phyloP scores from a whole-genome alignment of 1,140 invertebrate species.

The Pseudachorutes palmiensis region DNA sequence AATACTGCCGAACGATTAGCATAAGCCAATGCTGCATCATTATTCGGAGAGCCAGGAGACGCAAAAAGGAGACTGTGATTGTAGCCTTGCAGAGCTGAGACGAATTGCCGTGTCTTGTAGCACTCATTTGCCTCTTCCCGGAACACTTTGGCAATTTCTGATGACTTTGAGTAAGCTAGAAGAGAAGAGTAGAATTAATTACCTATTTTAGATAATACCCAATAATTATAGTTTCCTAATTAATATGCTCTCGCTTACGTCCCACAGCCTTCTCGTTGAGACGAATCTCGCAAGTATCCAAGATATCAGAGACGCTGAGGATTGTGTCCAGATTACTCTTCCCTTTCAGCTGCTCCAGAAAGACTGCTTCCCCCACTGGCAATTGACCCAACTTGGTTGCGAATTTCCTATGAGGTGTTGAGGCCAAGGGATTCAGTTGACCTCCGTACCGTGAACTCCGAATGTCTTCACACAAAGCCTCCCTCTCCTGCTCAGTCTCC shows the following conservation, averaged over 20 bases:
- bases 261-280: background rate
- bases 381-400: background rate
- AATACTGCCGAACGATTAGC: slow-evolving; percentile 14
- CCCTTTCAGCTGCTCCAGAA: background rate
- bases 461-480: background rate
- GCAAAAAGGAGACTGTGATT: slow-evolving; percentile 6
- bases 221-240: background rate
- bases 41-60: background rate
- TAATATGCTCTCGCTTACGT: background rate
- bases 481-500: background rate
- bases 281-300: background rate
- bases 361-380: background rate
- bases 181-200: background rate
- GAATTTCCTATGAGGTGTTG: background rate
- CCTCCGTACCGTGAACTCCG: background rate
- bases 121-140: slow-evolving; percentile 10
- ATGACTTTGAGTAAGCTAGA: slow-evolving; percentile 13
- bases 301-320: background rate
- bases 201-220: background rate
- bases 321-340: slow-evolving; percentile 2
- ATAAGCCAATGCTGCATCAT: background rate
- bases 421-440: background rate
- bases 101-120: slow-evolving; percentile 12
- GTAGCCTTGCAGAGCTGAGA: background rate
- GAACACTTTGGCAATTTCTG: background rate